Evolutionary conservation across 2,113 vertebrate genomes (phyloP).

Genomic region (human (Homo sapiens)): GRCh38 chr3:158812501-158813000

Average conservation of each 20-base stretch:
- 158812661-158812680: neutral
- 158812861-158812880: neutral
- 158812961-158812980: neutral
- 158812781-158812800: neutral
- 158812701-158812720: neutral
- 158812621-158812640: neutral
- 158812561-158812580: neutral
- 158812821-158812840: neutral
- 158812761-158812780: neutral
- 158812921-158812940: neutral
- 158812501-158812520: neutral
- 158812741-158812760: neutral
- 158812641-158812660: neutral
- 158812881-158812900: fast-evolving
- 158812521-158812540: neutral
- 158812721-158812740: neutral
- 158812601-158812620: neutral
- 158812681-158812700: neutral
- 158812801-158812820: neutral
- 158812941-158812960: neutral
- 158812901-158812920: neutral
- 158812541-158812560: neutral
- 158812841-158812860: neutral
- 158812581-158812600: neutral
- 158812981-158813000: neutral